Evolutionary conservation across 2,797 vertebrate genomes (phyloP).

Genomic region (Oreochromis grahami): DNA sequence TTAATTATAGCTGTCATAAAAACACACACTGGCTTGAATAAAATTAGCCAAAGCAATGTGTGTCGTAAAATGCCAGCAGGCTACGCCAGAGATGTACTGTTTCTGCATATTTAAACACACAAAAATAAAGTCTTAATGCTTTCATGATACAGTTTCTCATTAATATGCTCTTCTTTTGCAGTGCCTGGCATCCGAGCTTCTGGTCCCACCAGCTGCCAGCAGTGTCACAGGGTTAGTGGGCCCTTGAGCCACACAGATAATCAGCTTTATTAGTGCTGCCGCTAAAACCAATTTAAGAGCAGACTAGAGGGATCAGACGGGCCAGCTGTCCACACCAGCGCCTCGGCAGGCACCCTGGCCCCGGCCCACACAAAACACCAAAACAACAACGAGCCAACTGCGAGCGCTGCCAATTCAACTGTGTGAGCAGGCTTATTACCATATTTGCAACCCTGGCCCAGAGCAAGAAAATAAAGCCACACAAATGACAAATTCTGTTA

Average conservation of each 20-base stretch:
- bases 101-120: background rate
- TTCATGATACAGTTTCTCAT: background rate
- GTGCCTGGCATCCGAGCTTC: slow-evolving; percentile 18
- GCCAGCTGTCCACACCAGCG: slow-evolving; percentile 89
- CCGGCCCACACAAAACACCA: slow-evolving; percentile 46
- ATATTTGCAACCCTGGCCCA: background rate
- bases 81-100: background rate
- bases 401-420: slow-evolving; percentile 36
- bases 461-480: background rate
- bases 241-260: slow-evolving; percentile 87
- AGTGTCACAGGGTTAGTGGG: slow-evolving; percentile 84
- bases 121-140: background rate
- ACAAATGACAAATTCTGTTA: background rate
- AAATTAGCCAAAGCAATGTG: background rate
- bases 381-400: slow-evolving; percentile 58
- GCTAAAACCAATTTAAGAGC: slow-evolving; percentile 93
- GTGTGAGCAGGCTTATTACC: slow-evolving; percentile 41
- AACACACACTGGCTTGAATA: background rate
- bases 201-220: slow-evolving; percentile 81
- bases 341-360: slow-evolving; percentile 48
- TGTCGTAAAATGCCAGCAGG: background rate
- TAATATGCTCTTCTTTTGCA: background rate
- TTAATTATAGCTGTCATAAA: background rate
- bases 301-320: slow-evolving; percentile 91
- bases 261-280: slow-evolving; percentile 92